A percentile compares a stretch with the other conserved stretches of the same genome.
Conservation (phyloP, 2,113 vertebrate genomes). For the Ptyas mucosa region DNA sequence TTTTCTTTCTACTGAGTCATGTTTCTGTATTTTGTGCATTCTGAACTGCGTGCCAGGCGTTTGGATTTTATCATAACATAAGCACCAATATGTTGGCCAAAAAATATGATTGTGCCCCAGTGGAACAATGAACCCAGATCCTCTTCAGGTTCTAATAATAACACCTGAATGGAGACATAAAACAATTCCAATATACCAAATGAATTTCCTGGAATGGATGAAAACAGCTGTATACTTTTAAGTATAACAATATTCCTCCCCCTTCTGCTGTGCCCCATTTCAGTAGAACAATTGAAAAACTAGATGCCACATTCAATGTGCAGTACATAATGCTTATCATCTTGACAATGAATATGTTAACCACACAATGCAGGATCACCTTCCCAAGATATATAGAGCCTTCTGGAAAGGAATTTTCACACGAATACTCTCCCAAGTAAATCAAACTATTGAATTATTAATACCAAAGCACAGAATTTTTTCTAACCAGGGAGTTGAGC, state of each 20-base stretch:
- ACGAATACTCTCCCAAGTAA: neutral
- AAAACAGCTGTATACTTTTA: neutral
- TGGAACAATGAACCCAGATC: neutral
- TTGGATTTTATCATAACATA: neutral
- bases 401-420: neutral
- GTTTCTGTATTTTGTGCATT: neutral
- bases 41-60: neutral
- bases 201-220: neutral
- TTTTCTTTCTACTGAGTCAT: neutral
- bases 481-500: neutral
- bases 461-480: neutral
- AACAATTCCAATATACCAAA: neutral
- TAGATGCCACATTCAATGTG: neutral
- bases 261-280: neutral
- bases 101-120: neutral
- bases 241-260: no score
- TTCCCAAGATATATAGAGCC: neutral
- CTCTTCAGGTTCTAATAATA: neutral
- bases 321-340: neutral
- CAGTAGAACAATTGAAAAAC: neutral
- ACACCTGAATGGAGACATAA: neutral
- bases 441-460: neutral
- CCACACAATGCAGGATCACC: neutral
- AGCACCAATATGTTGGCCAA: neutral
- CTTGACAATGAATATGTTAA: neutral